Evolutionary conservation across 2,888 invertebrate species (phyloP).

Genomic region (Caenorhabditis auriculariae): DNA sequence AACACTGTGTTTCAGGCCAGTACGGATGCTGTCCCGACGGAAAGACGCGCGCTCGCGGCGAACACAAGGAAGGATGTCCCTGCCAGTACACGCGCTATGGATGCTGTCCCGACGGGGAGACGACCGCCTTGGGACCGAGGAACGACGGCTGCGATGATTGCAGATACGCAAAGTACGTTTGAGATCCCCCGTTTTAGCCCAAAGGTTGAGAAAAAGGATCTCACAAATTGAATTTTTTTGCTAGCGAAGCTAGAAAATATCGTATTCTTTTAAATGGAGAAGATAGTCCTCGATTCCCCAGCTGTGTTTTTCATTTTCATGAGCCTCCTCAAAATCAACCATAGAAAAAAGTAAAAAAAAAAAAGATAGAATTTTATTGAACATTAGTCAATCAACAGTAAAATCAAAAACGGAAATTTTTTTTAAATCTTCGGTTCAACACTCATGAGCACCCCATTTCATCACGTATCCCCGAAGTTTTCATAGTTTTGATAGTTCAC

Average conservation of each 20-base stretch:
- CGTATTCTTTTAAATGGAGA: too few species aligned
- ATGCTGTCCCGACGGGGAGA: constrained; percentile 64
- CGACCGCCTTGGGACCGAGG: constrained; percentile 71
- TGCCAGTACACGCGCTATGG: constrained; percentile 65
- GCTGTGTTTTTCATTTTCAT: too few species aligned
- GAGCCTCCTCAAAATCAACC: too few species aligned
- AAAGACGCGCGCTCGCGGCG: constrained; percentile 82
- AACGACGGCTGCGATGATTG: constrained; percentile 75
- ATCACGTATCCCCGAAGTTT: too few species aligned
- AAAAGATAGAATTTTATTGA: too few species aligned
- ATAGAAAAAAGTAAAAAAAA: too few species aligned
- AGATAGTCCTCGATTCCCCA: too few species aligned
- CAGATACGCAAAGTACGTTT: constrained; percentile 58
- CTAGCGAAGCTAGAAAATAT: too few species aligned
- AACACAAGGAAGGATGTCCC: constrained; percentile 73
- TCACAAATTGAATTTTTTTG: too few species aligned
- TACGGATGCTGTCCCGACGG: constrained; percentile 87
- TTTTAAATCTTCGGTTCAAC: neutral
- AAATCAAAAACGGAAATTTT: neutral
- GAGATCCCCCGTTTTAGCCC: neutral
- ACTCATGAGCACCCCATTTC: too few species aligned
- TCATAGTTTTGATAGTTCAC: neutral
- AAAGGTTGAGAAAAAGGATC: neutral
- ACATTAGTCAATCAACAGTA: neutral
- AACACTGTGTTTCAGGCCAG: constrained; percentile 64